These are phyloP conservation scores for Incurvaria masculella DNA, from an alignment of 2,888 invertebrate genomes.

Conservation along the genomic window DNA sequence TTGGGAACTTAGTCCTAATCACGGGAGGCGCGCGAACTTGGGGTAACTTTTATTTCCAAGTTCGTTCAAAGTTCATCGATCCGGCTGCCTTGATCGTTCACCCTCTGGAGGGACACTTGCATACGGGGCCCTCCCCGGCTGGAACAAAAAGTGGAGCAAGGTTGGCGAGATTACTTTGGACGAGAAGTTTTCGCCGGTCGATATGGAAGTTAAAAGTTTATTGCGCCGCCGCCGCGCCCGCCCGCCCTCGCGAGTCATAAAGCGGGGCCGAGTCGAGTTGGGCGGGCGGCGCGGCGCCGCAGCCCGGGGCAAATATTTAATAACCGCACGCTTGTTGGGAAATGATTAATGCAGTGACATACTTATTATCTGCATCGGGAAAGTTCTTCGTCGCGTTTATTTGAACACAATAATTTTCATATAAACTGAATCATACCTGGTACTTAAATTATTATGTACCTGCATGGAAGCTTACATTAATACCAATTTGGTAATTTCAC, in stretches of 20 bases:
- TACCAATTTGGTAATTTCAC: too few species aligned
- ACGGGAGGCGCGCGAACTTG: conserved; percentile 51
- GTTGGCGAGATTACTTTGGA: conserved; percentile 51
- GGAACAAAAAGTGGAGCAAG: conserved; percentile 54
- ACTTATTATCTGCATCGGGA: background rate
- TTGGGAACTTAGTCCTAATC: conserved; percentile 58
- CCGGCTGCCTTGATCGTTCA: conserved; percentile 44
- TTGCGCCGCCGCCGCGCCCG: conserved; percentile 25
- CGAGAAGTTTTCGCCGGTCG: conserved; percentile 50
- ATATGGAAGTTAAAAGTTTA: conserved; percentile 50
- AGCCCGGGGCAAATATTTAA: background rate
- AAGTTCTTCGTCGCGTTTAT: too few species aligned
- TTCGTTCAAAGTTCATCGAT: conserved; percentile 53
- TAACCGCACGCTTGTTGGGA: background rate
- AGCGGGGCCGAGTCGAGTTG: conserved; percentile 6
- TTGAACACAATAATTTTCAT: too few species aligned
- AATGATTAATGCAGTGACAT: background rate
- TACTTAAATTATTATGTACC: too few species aligned
- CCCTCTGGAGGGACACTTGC: conserved; percentile 54
- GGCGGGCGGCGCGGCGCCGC: conserved; percentile 17
- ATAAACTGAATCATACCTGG: too few species aligned
- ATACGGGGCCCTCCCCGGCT: conserved; percentile 28
- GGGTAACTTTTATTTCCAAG: conserved; percentile 49
- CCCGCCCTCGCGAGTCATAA: conserved; percentile 5
- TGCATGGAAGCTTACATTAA: too few species aligned